Percentiles rank a stretch among this genome's conserved stretches.
These are phyloP conservation scores for Prionailurus viverrinus DNA, from an alignment of 2,113 vertebrate species.

Conservation along the genomic window DNA sequence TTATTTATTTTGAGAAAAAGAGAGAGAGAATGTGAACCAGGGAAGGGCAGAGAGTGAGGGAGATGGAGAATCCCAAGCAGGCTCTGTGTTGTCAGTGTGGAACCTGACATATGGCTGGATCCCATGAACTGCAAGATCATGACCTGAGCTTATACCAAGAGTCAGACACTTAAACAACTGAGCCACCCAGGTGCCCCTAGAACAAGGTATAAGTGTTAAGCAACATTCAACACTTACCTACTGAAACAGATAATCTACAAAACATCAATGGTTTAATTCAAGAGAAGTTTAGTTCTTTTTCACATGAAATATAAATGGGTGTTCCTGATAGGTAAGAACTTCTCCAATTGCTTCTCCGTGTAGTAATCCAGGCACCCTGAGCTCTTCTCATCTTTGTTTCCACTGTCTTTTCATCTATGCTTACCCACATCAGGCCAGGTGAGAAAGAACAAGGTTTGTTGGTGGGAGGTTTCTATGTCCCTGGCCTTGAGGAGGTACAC, in stretches of 20 bases:
- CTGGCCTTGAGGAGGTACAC: accelerated
- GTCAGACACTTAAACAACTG: too few species aligned
- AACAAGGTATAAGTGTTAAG: neutral
- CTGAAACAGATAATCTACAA: neutral
- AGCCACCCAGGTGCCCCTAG: neutral
- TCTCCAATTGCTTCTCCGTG: neutral
- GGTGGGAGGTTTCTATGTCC: neutral
- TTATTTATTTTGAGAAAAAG: too few species aligned
- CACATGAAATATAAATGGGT: neutral
- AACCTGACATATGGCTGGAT: too few species aligned
- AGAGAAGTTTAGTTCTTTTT: neutral
- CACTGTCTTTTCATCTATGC: neutral
- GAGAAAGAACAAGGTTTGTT: neutral
- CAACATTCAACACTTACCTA: neutral
- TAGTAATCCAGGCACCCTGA: neutral
- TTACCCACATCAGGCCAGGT: neutral
- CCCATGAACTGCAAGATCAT: too few species aligned
- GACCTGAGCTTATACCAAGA: too few species aligned
- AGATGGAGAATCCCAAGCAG: too few species aligned
- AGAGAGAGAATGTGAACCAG: too few species aligned
- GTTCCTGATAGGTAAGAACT: neutral
- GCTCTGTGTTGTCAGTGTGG: too few species aligned
- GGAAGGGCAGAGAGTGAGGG: too few species aligned
- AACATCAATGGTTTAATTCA: neutral
- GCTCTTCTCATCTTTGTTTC: neutral